Evolutionary conservation across 2,113 vertebrate genomes (phyloP).

Genomic region (Pollimyrus isidori): DNA sequence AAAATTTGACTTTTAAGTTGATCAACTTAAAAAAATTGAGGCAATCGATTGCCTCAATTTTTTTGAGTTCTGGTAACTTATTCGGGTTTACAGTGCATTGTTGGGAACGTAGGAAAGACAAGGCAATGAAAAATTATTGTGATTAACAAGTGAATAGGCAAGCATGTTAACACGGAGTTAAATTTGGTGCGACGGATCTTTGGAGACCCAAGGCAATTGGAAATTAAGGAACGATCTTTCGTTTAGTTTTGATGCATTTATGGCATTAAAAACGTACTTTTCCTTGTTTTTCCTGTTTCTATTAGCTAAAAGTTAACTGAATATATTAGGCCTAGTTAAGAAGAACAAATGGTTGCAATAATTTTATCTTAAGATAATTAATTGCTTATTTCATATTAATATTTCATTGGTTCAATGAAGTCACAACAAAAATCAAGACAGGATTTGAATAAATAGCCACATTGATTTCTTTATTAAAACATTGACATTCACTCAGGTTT

Average conservation of each 20-base stretch:
- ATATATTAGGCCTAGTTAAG: background rate
- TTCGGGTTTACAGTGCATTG: background rate
- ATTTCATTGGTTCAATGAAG: background rate
- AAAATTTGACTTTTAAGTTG: no score
- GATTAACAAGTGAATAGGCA: background rate
- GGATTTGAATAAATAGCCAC: slow-evolving; percentile 74
- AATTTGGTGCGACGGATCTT: background rate
- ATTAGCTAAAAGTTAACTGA: background rate
- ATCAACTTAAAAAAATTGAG: no score
- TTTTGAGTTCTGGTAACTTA: no score
- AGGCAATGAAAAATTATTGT: background rate
- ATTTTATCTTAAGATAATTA: background rate
- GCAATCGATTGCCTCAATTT: no score
- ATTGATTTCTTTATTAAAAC: slow-evolving; percentile 71
- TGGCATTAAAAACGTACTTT: background rate
- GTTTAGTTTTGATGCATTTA: background rate
- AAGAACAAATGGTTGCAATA: background rate
- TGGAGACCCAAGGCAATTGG: background rate
- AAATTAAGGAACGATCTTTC: background rate
- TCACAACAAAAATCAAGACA: background rate
- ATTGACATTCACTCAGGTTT: slow-evolving; percentile 66
- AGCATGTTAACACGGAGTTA: background rate
- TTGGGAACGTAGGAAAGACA: background rate
- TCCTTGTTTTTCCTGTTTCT: background rate
- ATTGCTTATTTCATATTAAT: background rate